phyloP scores from a whole-genome alignment of 2,888 invertebrate genomes.

The Tachina fera region DNA sequence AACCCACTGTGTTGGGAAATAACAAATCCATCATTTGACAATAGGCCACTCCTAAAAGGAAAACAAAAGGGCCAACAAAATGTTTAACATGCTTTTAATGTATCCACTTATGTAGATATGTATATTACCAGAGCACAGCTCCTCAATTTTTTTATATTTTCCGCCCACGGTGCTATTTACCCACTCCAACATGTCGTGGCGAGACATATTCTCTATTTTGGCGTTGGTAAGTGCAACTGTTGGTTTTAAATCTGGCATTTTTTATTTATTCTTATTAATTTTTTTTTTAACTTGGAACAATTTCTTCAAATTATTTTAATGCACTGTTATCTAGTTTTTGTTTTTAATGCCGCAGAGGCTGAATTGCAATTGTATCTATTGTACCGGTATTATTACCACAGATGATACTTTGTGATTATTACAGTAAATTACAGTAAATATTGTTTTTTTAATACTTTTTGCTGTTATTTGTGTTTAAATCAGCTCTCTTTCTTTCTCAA shows the following conservation, averaged over 20 bases:
- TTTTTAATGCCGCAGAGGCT: neutral
- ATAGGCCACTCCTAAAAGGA: slow-evolving; percentile 92
- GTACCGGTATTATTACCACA: slow-evolving; percentile 21
- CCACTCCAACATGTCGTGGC: slow-evolving; percentile 99
- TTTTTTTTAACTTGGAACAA: neutral
- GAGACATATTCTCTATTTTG: slow-evolving; percentile 93
- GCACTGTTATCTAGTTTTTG: neutral
- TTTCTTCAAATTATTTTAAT: neutral
- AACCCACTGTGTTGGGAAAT: slow-evolving; percentile 92
- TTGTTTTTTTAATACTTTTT: slow-evolving; percentile 25
- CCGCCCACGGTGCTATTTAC: slow-evolving; percentile 97
- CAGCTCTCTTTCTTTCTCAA: slow-evolving; percentile 6
- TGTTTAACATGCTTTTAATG: neutral
- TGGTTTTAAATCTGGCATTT: slow-evolving; percentile 74
- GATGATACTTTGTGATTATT: too few species aligned
- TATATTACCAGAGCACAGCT: slow-evolving; percentile 90
- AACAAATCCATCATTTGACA: slow-evolving; percentile 99
- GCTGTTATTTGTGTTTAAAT: slow-evolving; percentile 21
- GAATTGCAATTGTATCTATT: slow-evolving; percentile 21
- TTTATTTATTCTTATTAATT: neutral
- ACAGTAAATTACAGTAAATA: neutral
- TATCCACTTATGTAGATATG: neutral
- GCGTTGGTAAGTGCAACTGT: slow-evolving; percentile 75
- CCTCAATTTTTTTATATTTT: slow-evolving; percentile 97
- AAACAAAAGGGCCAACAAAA: neutral